Conservation (phyloP, 2,888 invertebrate species). For the Epirrhoe alternata region DNA sequence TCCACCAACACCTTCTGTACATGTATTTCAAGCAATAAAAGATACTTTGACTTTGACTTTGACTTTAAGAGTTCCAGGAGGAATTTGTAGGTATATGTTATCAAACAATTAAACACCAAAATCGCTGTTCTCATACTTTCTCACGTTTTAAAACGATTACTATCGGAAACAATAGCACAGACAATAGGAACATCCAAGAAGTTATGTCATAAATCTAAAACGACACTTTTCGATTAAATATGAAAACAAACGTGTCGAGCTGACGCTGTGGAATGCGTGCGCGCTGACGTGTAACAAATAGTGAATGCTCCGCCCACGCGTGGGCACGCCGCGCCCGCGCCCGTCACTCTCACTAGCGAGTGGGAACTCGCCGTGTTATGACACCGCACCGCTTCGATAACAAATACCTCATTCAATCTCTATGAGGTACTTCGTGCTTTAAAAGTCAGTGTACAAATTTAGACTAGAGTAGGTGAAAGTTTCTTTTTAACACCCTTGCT, state of each 20-base stretch:
- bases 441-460: neutral
- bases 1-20: no score
- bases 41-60: no score
- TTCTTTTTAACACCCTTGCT: no score
- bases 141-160: neutral
- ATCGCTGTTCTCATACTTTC: neutral
- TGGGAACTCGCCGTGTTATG: slow-evolving; percentile 3
- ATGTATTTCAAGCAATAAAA: no score
- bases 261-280: slow-evolving; percentile 20
- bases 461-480: neutral
- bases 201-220: slow-evolving; percentile 17
- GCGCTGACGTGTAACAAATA: slow-evolving; percentile 21
- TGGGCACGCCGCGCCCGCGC: slow-evolving; percentile 6
- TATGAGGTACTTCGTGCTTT: neutral
- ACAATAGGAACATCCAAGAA: slow-evolving; percentile 8
- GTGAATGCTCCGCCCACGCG: slow-evolving; percentile 21
- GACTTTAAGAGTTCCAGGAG: no score
- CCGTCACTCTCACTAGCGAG: slow-evolving; percentile 3
- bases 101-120: neutral
- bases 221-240: slow-evolving; percentile 21
- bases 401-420: neutral
- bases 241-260: slow-evolving; percentile 21
- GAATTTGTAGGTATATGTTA: no score
- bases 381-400: slow-evolving; percentile 13
- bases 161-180: slow-evolving; percentile 12